Evolutionary conservation across 1,140 invertebrate genomes (phyloP).

Genomic region (Aphaenogaster ashmeadi): DNA sequence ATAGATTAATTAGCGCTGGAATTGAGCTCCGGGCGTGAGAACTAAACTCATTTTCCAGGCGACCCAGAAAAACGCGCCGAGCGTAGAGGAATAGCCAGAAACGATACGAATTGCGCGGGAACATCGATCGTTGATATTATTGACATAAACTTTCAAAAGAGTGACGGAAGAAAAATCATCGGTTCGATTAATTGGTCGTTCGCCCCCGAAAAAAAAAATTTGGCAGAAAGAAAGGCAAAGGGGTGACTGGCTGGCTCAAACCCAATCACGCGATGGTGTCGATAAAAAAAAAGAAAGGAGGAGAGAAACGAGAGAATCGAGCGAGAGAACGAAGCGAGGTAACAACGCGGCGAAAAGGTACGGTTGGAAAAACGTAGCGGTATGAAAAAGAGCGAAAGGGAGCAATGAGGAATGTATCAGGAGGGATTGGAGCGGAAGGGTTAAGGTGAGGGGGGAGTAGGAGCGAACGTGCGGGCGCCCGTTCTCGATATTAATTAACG

Average conservation of each 20-base stretch:
- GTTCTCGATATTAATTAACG: constrained; percentile 80
- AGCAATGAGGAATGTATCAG: constrained; percentile 65
- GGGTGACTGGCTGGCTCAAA: background rate
- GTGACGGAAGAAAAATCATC: constrained; percentile 50
- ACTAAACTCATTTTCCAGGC: constrained; percentile 54
- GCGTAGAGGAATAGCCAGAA: background rate
- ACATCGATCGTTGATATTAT: constrained; percentile 28
- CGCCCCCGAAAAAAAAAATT: background rate
- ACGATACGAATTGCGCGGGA: background rate
- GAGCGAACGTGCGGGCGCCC: constrained; percentile 32
- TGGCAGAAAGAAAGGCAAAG: constrained; percentile 15
- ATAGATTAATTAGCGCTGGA: constrained; percentile 50
- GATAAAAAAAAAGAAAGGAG: constrained; percentile 24
- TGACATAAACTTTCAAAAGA: constrained; percentile 48
- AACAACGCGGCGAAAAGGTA: constrained; percentile 26
- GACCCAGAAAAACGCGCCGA: constrained; percentile 28
- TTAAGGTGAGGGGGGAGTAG: background rate
- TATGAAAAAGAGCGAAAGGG: constrained; percentile 42
- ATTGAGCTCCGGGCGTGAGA: constrained; percentile 37
- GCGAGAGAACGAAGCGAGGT: constrained; percentile 45
- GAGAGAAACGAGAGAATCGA: constrained; percentile 27
- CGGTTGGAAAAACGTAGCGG: background rate
- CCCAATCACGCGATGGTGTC: constrained; percentile 28
- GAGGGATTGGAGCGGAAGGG: constrained; percentile 32
- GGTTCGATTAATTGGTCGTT: constrained; percentile 57